A percentile compares a stretch with the other conserved stretches of the same genome.
Evolutionary conservation across 2,113 vertebrate genomes (phyloP).

Genomic region (Menidia beryllina): DNA sequence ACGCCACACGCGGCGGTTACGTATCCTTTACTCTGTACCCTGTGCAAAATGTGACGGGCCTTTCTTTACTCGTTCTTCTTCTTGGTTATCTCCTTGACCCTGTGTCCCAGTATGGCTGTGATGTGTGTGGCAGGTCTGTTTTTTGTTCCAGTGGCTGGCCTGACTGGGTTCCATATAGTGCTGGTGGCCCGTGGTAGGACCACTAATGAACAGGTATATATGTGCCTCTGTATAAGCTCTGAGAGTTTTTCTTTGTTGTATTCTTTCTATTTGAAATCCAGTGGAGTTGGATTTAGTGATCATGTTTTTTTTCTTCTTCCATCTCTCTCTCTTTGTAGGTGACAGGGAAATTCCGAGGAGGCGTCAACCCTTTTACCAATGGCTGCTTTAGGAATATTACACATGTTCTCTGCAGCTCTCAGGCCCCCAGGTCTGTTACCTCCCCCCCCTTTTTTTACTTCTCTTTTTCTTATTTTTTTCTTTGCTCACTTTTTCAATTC

Average conservation of each 20-base stretch:
- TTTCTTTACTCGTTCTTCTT: neutral
- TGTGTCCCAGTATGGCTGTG: slow-evolving; percentile 88
- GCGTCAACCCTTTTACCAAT: slow-evolving; percentile 96
- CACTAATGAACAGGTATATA: slow-evolving; percentile 93
- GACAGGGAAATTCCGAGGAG: slow-evolving; percentile 96
- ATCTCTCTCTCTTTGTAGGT: slow-evolving; percentile 79
- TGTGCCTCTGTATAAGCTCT: neutral
- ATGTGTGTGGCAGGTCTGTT: slow-evolving; percentile 98
- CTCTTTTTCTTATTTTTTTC: slow-evolving; percentile 8
- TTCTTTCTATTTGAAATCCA: neutral
- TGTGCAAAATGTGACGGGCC: neutral
- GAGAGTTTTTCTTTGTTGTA: neutral
- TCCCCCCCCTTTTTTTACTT: neutral
- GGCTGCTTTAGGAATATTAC: slow-evolving; percentile 94
- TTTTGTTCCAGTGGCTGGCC: slow-evolving; percentile 94
- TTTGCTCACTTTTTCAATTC: slow-evolving; percentile 18
- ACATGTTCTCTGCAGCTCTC: slow-evolving; percentile 94
- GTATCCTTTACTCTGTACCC: slow-evolving; percentile 86
- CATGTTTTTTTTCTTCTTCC: neutral
- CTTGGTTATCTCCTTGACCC: slow-evolving; percentile 54
- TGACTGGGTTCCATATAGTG: slow-evolving; percentile 96
- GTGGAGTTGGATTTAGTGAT: neutral
- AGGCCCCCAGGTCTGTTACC: slow-evolving; percentile 88
- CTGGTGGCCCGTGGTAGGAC: slow-evolving; percentile 94
- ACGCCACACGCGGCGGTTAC: slow-evolving; percentile 89